Conservation (phyloP, 2,113 vertebrate species). For the Xiphophorus couchianus region DNA sequence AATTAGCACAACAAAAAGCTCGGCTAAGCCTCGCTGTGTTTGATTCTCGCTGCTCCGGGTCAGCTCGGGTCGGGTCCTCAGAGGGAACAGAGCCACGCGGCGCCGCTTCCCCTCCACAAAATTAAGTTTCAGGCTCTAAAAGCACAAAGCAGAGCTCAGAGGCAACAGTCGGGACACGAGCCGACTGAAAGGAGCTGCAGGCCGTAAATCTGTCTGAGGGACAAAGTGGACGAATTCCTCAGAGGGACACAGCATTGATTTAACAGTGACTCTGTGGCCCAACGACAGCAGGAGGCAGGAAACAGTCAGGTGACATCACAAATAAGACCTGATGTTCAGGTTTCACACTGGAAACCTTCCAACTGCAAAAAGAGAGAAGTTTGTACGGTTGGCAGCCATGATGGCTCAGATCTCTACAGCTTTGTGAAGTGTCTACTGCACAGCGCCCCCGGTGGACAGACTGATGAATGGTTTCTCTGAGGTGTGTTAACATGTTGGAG, state of each 20-base stretch:
- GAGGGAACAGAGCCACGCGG: conserved; percentile 4
- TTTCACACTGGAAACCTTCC: neutral
- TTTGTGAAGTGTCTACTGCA: too few relatives aligned
- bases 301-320: neutral
- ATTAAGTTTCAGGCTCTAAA: conserved; percentile 58
- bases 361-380: neutral
- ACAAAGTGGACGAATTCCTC: conserved; percentile 39
- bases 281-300: neutral
- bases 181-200: conserved; percentile 37
- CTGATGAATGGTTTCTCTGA: too few relatives aligned
- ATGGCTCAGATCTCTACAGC: too few relatives aligned
- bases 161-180: conserved; percentile 52
- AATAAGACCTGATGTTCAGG: neutral
- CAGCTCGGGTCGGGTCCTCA: conserved; percentile 28
- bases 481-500: too few relatives aligned
- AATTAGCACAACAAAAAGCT: conserved; percentile 50
- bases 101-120: conserved; percentile 48
- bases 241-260: conserved; percentile 45
- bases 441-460: too few relatives aligned
- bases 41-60: neutral
- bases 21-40: conserved; percentile 18
- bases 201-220: conserved; percentile 26
- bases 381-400: neutral
- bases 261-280: neutral
- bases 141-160: neutral